Percentiles rank a stretch among this genome's conserved stretches.
Conservation (phyloP, 2,113 vertebrate species). For the Oceanodroma tethys region DNA sequence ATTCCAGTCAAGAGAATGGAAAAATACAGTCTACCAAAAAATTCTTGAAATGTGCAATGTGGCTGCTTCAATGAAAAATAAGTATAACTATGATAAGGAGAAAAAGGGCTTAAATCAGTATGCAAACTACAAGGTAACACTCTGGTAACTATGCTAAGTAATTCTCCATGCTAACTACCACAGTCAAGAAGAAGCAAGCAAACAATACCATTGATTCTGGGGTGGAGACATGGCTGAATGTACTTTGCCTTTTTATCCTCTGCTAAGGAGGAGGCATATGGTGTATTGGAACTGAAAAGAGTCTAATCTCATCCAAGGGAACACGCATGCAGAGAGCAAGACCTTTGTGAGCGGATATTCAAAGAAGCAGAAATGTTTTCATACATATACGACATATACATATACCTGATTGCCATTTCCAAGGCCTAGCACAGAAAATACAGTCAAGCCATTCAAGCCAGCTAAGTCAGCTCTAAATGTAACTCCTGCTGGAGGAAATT, state of each 20-base stretch:
- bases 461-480: not conserved
- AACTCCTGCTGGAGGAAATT: not conserved
- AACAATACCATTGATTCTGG: not conserved
- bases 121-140: not conserved
- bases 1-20: not conserved
- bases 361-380: not conserved
- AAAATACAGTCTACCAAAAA: not conserved
- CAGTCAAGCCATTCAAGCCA: not conserved
- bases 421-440: not conserved
- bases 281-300: not conserved
- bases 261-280: accelerated
- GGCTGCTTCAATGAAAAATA: not conserved
- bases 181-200: not conserved
- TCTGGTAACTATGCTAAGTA: not conserved
- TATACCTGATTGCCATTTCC: not conserved
- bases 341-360: not conserved
- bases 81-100: not conserved
- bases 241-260: not conserved
- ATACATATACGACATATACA: not conserved
- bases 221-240: not conserved
- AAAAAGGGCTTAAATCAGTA: not conserved
- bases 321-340: not conserved
- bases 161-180: not conserved
- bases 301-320: not conserved
- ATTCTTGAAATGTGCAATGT: not conserved